Evolutionary conservation across 2,113 vertebrate genomes (phyloP).

Genomic region (Vireo altiloquus): DNA sequence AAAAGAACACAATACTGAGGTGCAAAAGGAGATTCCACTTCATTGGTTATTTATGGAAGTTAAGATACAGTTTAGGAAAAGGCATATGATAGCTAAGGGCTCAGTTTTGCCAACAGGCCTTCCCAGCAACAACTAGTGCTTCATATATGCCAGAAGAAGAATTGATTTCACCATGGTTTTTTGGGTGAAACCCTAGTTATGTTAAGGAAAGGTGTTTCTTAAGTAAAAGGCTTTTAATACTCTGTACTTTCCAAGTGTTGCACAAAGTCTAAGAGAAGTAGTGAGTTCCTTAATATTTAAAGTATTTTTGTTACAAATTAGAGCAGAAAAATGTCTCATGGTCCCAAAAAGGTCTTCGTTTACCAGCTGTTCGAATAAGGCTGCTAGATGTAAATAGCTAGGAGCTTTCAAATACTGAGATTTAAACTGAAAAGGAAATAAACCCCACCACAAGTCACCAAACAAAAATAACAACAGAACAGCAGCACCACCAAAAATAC

Average conservation of each 20-base stretch:
- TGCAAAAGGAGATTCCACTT: not conserved
- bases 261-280: not conserved
- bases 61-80: not conserved
- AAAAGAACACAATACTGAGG: not conserved
- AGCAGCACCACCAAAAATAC: not conserved
- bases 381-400: not conserved
- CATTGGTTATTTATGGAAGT: constrained; percentile 11
- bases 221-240: not conserved
- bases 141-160: not conserved
- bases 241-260: not conserved
- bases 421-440: not conserved
- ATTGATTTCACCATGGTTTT: not conserved
- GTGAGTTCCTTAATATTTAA: not conserved
- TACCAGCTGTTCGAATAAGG: not conserved
- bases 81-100: not conserved
- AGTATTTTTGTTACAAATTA: not conserved
- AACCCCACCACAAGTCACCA: not conserved
- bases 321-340: not conserved
- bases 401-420: not conserved
- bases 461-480: not conserved
- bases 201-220: not conserved
- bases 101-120: not conserved
- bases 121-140: not conserved
- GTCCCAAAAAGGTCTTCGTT: not conserved
- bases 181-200: not conserved